Base-by-base conservation (phyloP, 2,797 vertebrate species). In the Hephaestus fuliginosus region DNA sequence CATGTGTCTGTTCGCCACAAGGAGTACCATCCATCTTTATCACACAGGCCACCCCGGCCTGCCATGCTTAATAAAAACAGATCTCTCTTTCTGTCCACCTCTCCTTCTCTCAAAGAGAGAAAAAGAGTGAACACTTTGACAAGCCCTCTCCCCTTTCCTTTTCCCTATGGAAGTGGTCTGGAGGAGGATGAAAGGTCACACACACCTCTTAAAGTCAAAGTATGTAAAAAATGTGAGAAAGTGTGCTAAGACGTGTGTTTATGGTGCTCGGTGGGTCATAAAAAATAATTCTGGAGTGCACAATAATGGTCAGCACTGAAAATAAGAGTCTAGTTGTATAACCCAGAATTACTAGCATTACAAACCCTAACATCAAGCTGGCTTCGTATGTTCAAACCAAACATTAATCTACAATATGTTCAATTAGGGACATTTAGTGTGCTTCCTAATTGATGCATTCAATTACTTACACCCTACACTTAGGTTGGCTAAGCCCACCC, bases 1-100 rank as follows among this genome's bases (percentile, higher is more conserved):
- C 55, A 67, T 25, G 61, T 62, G 75, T 58, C 48, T 71, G 15
- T 62, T 74, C n/a, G 74, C 68, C 83, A 89, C 83, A 80, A 36
- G 84, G 85, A 89, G 89, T 84, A 87, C 77, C 87, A 94, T 95
- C 92, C 85, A 89, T 95, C 93, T 95, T 83, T 77, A 93, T 95
- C 92, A 90, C 77, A 79, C 78, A 87, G 76, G 44, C 81, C 86
- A 84, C 82, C 88, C 80, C 85, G 84, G 68, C 74, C 89, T 93
- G 92, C 88, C 89, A 90, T 64, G 74, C 74, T 60, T 93, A 91
- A 94, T 94, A 88, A 89, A 81, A 81, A 77, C 81, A 73, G 87
- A 33, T 66, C 74, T 90, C 66, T 87, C 78, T 78, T 33, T 90
- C 48, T 63, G 57, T 70, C 66, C 70, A 70, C 58, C 49, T 71